Evolutionary conservation across 2,797 vertebrate genomes (phyloP), one percentile per base, ranked within the genome.

Genomic region (Parauchenoglanis ngamensis): DNA sequence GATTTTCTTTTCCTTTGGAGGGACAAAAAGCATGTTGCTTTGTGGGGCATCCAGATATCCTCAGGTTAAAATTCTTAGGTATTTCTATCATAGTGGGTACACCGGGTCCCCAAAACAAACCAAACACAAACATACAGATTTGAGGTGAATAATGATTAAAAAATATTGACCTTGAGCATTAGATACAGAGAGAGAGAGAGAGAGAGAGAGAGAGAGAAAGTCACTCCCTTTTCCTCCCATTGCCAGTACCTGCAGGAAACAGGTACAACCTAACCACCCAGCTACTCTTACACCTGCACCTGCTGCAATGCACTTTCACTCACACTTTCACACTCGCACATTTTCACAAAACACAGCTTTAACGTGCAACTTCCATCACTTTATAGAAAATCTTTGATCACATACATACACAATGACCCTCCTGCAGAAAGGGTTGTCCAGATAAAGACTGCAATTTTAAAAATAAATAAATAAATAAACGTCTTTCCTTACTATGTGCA

Each of bases 331-430:
- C 67, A 35, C 23, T 46, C 10, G 7, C 21, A 49, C 5, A 6
- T 49, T n/a, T 63, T 63, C 23, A 25, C 40, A 25, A 77, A 77
- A 28, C 49, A 19, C 75, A 54, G 75, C 17, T 44, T 44, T 23
- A 19, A 7, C 21, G 92, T 92, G 93, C 92, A 94, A 93, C 93
- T 94, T 92, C 93, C 94, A 93, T 93, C 57, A 23, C 31, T 35
- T 12, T 52, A 21, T 4, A 65, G 73, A 49, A 31, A 73, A 75
- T 61, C 46, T 31, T 8, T 49, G 2, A 57, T 2, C 12, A 73
- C 4, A 2, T 59, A 54, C 52, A 3, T 76, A 12, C 56, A 76
- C 7, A 85, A 49, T 52, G 57, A 65, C 28, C 76, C 3, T 21
- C 2, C 28, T 59, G 28, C 57, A 25, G 35, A 63, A 61, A 46